Percentiles rank a stretch among this genome's conserved stretches.
These are phyloP conservation scores for Drosophila tanythrix DNA, from an alignment of 2,888 invertebrate species.

Conservation along the genomic window DNA sequence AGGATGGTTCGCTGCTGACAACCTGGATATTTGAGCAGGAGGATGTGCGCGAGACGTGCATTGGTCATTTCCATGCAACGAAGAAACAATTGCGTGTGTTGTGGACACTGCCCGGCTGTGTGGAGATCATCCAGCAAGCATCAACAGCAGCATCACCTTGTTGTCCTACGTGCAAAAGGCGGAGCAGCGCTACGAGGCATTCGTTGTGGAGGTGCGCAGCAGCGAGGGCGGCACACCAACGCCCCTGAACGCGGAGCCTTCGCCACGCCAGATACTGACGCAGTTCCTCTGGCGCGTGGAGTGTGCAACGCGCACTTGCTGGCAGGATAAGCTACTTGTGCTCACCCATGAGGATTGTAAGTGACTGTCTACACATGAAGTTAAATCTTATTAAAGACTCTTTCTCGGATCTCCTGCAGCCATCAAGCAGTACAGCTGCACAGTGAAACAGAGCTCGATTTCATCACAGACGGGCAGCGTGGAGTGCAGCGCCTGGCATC, in stretches of 20 bases:
- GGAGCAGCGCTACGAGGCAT: conserved; percentile 87
- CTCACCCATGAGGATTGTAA: conserved; percentile 92
- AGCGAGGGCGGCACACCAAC: conserved; percentile 45
- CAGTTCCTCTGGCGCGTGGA: conserved; percentile 87
- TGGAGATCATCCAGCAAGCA: conserved; percentile 92
- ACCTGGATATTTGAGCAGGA: conserved; percentile 87
- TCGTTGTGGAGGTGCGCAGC: conserved; percentile 86
- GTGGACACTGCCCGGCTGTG: conserved; percentile 86
- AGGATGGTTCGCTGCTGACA: conserved; percentile 90
- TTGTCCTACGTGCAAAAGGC: conserved; percentile 89
- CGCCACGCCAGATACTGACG: conserved; percentile 90
- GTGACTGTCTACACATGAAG: conserved; percentile 21
- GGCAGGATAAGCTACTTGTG: conserved; percentile 89
- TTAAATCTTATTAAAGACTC: neutral
- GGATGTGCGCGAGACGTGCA: conserved; percentile 80
- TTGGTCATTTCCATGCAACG: conserved; percentile 88
- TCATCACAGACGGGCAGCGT: conserved; percentile 49
- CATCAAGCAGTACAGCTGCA: conserved; percentile 80
- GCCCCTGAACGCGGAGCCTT: conserved; percentile 85
- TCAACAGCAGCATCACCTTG: conserved; percentile 89
- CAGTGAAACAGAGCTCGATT: conserved; percentile 81
- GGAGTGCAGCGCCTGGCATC: conserved; percentile 85
- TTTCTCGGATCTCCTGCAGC: conserved; percentile 34
- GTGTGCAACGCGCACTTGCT: conserved; percentile 69
- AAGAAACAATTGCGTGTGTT: conserved; percentile 87